These are phyloP conservation scores for zebrafish (Danio rerio) DNA, from an alignment of 2,113 vertebrate species.

Conservation along the genomic window DNA sequence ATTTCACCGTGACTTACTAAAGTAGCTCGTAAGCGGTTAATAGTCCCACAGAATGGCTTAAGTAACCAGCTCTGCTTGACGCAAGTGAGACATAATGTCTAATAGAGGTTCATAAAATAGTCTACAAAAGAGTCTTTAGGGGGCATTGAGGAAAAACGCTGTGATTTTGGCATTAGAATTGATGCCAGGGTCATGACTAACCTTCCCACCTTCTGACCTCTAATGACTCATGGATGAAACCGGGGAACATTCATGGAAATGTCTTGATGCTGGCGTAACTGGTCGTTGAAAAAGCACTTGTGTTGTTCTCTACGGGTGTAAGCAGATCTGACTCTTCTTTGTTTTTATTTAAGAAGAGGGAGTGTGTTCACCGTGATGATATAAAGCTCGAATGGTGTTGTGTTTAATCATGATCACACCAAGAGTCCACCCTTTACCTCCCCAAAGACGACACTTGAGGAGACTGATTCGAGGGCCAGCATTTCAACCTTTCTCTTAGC, in stretches of 20 bases:
- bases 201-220: conserved; percentile 57
- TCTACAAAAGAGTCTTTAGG: neutral
- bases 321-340: conserved; percentile 68
- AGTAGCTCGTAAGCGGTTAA: conserved; percentile 45
- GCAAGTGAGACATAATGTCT: conserved; percentile 19
- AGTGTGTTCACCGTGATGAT: conserved; percentile 60
- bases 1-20: no score
- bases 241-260: conserved; percentile 69
- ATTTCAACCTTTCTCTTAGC: conserved; percentile 52
- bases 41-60: conserved; percentile 56
- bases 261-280: conserved; percentile 59
- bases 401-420: conserved; percentile 67
- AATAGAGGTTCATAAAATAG: neutral
- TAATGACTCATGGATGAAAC: conserved; percentile 66
- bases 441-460: conserved; percentile 55
- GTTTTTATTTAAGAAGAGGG: conserved; percentile 74
- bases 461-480: conserved; percentile 50
- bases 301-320: conserved; percentile 71
- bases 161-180: conserved; percentile 29
- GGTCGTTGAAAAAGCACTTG: conserved; percentile 60
- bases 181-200: conserved; percentile 60
- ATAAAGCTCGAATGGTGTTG: conserved; percentile 60
- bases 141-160: neutral
- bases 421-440: conserved; percentile 63
- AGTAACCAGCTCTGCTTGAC: conserved; percentile 11